phyloP scores from a whole-genome alignment of 2,113 vertebrate genomes.

The Odontophorus gujanensis region DNA sequence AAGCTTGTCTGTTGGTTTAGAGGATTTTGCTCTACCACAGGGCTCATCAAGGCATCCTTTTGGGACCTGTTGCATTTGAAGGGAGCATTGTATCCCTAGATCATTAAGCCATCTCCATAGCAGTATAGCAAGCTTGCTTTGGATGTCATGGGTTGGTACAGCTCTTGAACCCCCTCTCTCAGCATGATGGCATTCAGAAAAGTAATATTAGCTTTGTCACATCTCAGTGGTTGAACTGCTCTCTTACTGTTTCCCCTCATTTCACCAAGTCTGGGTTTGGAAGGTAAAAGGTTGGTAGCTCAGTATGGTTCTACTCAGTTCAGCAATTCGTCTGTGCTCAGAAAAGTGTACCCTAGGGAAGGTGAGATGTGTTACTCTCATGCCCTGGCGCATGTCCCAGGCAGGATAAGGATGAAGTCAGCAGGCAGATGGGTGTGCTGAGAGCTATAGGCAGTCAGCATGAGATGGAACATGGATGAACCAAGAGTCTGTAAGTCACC shows the following conservation, averaged over 20 bases:
- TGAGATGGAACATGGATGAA: conserved; percentile 17
- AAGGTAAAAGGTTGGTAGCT: background rate
- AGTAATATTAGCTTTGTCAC: background rate
- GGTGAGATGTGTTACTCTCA: background rate
- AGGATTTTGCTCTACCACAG: conserved; percentile 29
- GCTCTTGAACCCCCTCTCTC: fast-evolving
- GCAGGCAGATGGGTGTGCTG: conserved; percentile 52
- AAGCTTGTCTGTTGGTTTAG: conserved; percentile 6
- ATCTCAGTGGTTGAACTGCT: background rate
- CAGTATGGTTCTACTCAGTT: background rate
- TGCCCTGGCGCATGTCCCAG: background rate
- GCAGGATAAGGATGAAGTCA: conserved; percentile 27
- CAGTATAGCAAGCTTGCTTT: background rate
- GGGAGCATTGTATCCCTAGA: background rate
- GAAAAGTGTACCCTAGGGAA: background rate
- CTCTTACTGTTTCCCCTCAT: background rate
- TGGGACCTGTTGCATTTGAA: conserved; percentile 14
- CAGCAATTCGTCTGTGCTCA: background rate
- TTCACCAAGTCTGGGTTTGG: background rate
- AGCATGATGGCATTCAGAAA: background rate
- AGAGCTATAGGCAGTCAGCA: conserved; percentile 15
- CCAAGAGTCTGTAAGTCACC: conserved; percentile 27
- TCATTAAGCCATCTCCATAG: background rate
- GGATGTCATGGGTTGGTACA: fast-evolving
- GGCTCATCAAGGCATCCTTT: background rate